Evolutionary conservation across 2,888 invertebrate genomes (phyloP), one percentile per base, ranked within the genome.

Genomic region (Stenurella melanura): DNA sequence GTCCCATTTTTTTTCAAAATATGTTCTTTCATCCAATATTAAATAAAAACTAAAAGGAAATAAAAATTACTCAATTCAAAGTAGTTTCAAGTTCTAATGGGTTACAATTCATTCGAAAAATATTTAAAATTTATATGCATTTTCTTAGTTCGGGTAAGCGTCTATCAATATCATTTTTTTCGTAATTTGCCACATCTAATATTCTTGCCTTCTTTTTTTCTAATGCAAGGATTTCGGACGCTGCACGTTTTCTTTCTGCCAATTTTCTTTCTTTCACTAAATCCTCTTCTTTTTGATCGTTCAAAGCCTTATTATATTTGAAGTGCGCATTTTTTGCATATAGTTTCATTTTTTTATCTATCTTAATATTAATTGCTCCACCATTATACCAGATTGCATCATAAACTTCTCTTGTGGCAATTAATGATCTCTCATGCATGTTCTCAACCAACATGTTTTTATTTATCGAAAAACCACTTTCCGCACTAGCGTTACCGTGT

Each of bases 261-360:
- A 18, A 56, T 56, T 18, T 56, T 56, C 18, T 1, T 56, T 56
- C 7, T 18, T 54, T 10, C 54, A 11, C 54, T 15, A 54, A 54
- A 54, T 54, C 54, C 9, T 54, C 54, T 15, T 4, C 56, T 56
- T 56, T 56, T 56, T 56, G 56, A 56, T 56, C 56, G 1, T 56
- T 18, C 15, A 56, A 9, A 3, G 56, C 18, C 17, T n/a, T 56
- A 0, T 18, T 9, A 18, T 56, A 56, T 18, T 6, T 56, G 6
- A 56, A n/a, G 18, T 56, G 56, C 9, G 56, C 56, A 56, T 56
- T 56, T 56, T 56, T 56, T n/a, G 15, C 54, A 54, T 54, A 54
- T 1, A 54, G 54, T 54, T 54, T 54, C 54, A 54, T 54, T 15
- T 54, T 54, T 54, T 54, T 54, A 54, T 54, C 9, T 6, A 34